These are phyloP conservation scores for Takifugu bimaculatus DNA, from an alignment of 2,113 vertebrate species.

Conservation along the genomic window DNA sequence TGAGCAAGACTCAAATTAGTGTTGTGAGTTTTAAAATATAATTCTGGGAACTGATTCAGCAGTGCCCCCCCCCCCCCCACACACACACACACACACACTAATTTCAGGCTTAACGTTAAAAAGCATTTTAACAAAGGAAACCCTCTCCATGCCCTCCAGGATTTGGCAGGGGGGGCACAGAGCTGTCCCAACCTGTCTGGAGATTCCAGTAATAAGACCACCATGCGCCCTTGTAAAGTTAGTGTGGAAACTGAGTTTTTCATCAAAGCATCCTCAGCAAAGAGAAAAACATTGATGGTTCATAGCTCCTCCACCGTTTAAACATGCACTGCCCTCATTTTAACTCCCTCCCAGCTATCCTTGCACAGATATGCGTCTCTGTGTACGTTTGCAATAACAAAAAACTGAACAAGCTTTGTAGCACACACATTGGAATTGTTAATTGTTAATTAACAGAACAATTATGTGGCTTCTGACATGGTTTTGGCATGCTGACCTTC, in stretches of 20 bases:
- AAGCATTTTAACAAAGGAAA: conserved; percentile 31
- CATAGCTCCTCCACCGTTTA: not conserved
- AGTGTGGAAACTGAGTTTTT: not conserved
- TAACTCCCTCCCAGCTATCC: too few species aligned
- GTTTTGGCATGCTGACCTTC: too few species aligned
- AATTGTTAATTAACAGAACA: not conserved
- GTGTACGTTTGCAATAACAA: too few species aligned
- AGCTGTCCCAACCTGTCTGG: conserved; percentile 36
- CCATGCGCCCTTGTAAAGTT: not conserved
- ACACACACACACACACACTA: not conserved
- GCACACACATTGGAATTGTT: too few species aligned
- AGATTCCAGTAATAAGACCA: conserved; percentile 16
- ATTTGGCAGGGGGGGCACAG: conserved; percentile 2
- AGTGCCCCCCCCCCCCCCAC: too few species aligned
- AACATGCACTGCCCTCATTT: not conserved
- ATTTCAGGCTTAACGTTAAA: not conserved
- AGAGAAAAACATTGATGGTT: not conserved
- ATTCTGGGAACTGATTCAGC: too few species aligned
- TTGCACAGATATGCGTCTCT: not conserved
- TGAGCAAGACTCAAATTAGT: not conserved
- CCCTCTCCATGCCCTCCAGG: conserved; percentile 10
- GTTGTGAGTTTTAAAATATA: too few species aligned
- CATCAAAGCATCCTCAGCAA: not conserved
- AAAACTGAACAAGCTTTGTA: too few species aligned
- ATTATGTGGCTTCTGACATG: too few species aligned